Evolutionary conservation across 2,888 invertebrate species (phyloP).

Genomic region (Megastigmus dorsalis): DNA sequence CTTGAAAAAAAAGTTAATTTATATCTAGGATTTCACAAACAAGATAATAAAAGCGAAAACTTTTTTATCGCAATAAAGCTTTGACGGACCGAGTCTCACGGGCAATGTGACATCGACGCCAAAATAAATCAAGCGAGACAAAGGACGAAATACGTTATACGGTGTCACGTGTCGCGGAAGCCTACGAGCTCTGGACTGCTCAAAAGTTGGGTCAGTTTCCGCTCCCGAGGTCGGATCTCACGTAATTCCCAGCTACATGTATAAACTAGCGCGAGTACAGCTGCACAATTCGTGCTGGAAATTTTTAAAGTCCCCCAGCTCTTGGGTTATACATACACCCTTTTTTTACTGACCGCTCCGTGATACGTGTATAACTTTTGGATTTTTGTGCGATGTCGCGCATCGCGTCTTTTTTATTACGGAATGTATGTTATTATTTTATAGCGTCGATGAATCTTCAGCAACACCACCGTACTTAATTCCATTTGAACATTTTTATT

Average conservation of each 20-base stretch:
- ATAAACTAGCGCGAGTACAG: not conserved
- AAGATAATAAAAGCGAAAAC: not conserved
- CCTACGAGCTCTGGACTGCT: conserved; percentile 48
- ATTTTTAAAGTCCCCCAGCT: not conserved
- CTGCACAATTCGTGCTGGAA: not conserved
- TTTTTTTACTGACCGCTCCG: no score
- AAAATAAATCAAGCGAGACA: conserved; percentile 57
- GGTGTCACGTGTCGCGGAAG: conserved; percentile 62
- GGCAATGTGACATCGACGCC: conserved; percentile 9
- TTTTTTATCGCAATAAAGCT: not conserved
- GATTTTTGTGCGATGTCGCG: no score
- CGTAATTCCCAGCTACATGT: conserved; percentile 5
- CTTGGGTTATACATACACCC: no score
- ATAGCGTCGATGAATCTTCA: no score
- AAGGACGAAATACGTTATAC: conserved; percentile 55
- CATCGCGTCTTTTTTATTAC: no score
- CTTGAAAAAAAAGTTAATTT: no score
- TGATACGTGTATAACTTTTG: no score
- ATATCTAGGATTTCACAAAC: not conserved
- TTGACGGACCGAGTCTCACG: not conserved
- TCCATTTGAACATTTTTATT: no score
- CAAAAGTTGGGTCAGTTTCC: conserved; percentile 42
- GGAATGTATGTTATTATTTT: no score
- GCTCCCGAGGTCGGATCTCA: conserved; percentile 5
- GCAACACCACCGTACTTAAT: no score